Base-by-base conservation (phyloP, 1,140 invertebrate species). In the Melitaea cinxia region DNA sequence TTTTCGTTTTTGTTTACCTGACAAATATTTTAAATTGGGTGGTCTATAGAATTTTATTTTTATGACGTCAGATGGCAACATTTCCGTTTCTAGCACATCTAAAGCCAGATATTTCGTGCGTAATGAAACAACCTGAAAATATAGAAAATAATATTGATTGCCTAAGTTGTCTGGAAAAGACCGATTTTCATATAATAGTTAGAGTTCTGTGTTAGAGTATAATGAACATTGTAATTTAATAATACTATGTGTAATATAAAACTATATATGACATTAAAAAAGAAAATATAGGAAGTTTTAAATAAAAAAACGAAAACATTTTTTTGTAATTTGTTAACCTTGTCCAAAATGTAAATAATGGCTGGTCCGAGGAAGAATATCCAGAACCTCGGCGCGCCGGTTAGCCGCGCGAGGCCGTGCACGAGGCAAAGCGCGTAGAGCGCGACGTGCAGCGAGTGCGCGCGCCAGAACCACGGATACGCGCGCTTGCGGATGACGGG, bases 401-500 rank as follows among this genome's bases (percentile, higher is more conserved):
- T 99, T 28, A 99, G 91, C 56, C 97, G 93, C 0, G 97, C 98
- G n/a, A 99, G 90, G 1, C 99, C 99, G 74, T 99, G 99, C 35
- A 99, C 94, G 26, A 99, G 91, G 70, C 95, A 96, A 5, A 99
- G 88, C 0, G 96, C 94, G 80, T 99, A 99, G 1, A 99, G 91
- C 0, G 96, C 83, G 24, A 99, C 94, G 78, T 99, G 98, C 0
- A 99, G 93, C 17, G 97, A 96, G 85, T 99, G 99, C n/a, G 98
- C 97, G 12, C 95, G 94, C 97, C 98, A 99, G 91, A 99, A 99
- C 89, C 97, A 99, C 58, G 97, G 97, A 87, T 98, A 99, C 0
- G 98, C 98, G 75, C 97, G 96, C 79, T 98, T 97, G 2, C 99
- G 93, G 24, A 99, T 97, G 1, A 94, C 95, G 0, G 98, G 97